These are phyloP conservation scores for Agelas oroides DNA, from an alignment of 37 sponge, comb jelly and placozoan species.

Conservation along the genomic window DNA sequence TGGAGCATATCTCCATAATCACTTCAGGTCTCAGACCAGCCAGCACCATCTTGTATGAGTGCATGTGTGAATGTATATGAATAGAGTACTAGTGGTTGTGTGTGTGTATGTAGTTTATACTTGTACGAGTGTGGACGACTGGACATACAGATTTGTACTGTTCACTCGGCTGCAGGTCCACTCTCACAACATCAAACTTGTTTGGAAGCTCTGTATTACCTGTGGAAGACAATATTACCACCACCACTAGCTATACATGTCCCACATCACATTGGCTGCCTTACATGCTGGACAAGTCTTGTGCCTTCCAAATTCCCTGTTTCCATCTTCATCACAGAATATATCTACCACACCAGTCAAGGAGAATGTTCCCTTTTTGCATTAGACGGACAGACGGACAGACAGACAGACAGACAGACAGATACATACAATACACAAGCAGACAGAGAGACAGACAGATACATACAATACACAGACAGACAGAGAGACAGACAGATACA, in stretches of 20 bases:
- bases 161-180: constrained; percentile 85
- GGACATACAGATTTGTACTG: constrained; percentile 88
- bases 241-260: too few species aligned
- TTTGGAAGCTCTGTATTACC: constrained; percentile 79
- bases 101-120: too few species aligned
- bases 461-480: background rate
- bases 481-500: too few species aligned
- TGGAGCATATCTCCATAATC: constrained; percentile 88
- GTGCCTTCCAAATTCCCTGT: constrained; percentile 80
- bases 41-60: constrained; percentile 77
- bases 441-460: too few species aligned
- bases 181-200: constrained; percentile 77
- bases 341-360: constrained; percentile 60
- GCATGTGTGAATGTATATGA: background rate
- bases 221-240: constrained; percentile 11
- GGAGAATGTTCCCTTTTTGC: too few species aligned
- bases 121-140: too few species aligned
- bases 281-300: constrained; percentile 86
- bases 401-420: too few species aligned
- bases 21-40: constrained; percentile 92
- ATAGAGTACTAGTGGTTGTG: too few species aligned
- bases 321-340: constrained; percentile 95
- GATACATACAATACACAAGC: background rate
- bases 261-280: too few species aligned
- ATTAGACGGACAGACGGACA: too few species aligned